These are phyloP conservation scores for Zaprionus lachaisei DNA, from an alignment of 1,140 invertebrate genomes.

Conservation along the genomic window DNA sequence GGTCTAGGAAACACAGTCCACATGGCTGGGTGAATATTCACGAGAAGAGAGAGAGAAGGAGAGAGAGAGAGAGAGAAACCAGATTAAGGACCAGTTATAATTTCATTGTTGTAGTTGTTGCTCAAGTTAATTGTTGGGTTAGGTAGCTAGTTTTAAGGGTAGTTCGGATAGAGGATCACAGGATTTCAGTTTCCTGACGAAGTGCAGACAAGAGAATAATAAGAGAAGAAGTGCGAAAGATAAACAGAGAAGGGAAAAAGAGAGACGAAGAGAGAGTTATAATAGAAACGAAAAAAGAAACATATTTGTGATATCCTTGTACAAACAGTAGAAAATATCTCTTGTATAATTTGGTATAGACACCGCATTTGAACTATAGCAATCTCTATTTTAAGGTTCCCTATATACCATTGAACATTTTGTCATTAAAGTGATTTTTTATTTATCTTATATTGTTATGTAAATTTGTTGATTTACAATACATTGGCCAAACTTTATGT, in stretches of 20 bases:
- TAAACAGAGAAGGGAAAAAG: not conserved
- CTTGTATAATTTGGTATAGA: no score
- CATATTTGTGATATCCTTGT: not conserved
- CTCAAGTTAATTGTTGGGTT: conserved; percentile 33
- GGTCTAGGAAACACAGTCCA: not conserved
- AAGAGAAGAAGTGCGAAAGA: conserved; percentile 25
- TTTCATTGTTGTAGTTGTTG: conserved; percentile 62
- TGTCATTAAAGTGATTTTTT: no score
- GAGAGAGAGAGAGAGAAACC: conserved; percentile 40
- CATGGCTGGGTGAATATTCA: not conserved
- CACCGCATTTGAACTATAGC: no score
- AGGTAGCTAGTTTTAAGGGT: conserved; percentile 17
- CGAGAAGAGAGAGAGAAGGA: conserved; percentile 15
- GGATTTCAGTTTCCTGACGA: conserved; percentile 38
- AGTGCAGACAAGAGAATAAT: not conserved
- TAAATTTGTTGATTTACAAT: no score
- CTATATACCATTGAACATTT: no score
- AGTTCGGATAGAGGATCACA: conserved; percentile 39
- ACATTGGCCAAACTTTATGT: no score
- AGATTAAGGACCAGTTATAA: conserved; percentile 74
- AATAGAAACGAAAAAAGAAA: not conserved
- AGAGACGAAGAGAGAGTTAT: conserved; percentile 18
- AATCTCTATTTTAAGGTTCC: no score
- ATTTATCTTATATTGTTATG: no score
- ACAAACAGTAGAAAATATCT: no score